Evolutionary conservation across 2,113 vertebrate species (phyloP).

Genomic region (Ceyx margarethae): DNA sequence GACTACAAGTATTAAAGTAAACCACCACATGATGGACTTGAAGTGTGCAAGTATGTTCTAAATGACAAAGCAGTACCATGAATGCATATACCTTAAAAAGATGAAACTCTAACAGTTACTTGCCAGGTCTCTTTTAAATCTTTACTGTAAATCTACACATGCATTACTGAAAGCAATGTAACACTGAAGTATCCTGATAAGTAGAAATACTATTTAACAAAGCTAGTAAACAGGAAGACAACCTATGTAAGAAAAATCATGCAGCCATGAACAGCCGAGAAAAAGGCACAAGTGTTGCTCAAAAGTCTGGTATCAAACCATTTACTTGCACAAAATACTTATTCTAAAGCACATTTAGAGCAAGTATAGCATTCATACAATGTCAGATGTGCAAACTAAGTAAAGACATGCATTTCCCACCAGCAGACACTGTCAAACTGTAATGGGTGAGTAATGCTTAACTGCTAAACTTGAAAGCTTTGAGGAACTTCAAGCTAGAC

Average conservation of each 20-base stretch:
- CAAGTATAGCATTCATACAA: neutral
- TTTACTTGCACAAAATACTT: neutral
- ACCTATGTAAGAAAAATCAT: neutral
- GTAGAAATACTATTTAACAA: neutral
- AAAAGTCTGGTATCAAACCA: neutral
- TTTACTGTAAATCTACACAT: neutral
- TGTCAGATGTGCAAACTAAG: neutral
- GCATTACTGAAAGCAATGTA: neutral
- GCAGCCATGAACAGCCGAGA: neutral
- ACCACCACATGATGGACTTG: neutral
- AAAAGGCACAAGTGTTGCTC: neutral
- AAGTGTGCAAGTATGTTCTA: neutral
- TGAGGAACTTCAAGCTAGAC: neutral
- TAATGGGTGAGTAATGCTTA: neutral
- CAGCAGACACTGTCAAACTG: neutral
- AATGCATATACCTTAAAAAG: neutral
- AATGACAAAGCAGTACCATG: neutral
- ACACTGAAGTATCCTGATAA: neutral
- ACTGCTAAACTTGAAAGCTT: neutral
- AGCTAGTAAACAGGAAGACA: neutral
- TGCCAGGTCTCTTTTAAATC: neutral
- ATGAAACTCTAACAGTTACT: neutral
- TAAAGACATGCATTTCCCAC: neutral
- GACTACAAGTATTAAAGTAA: neutral
- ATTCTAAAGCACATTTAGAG: neutral